Percentiles rank a stretch among this genome's conserved stretches.
Evolutionary conservation across 2,888 invertebrate species (phyloP).

Genomic region (Crossocerus cetratus): DNA sequence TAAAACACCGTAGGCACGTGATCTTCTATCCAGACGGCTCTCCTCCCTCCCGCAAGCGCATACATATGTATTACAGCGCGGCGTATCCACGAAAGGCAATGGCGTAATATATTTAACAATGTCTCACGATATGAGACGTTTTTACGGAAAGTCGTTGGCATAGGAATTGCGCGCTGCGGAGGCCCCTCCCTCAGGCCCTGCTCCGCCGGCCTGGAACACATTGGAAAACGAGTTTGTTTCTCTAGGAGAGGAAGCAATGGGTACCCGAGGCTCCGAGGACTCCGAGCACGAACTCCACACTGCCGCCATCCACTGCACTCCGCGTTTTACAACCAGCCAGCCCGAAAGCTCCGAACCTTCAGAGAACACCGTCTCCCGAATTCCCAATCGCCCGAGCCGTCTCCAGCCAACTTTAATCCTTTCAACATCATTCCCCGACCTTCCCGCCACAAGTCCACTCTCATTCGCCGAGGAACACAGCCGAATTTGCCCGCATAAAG

Average conservation of each 20-base stretch:
- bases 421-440: slow-evolving; percentile 15
- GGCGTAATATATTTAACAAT: slow-evolving; percentile 67
- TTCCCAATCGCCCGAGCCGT: slow-evolving; percentile 26
- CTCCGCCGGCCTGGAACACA: slow-evolving; percentile 41
- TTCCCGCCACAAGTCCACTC: too few relatives aligned
- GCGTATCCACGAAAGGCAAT: slow-evolving; percentile 46
- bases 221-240: slow-evolving; percentile 61
- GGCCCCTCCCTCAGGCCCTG: too few relatives aligned
- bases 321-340: slow-evolving; percentile 54
- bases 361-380: slow-evolving; percentile 38
- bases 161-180: slow-evolving; percentile 69
- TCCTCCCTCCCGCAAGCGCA: slow-evolving; percentile 22
- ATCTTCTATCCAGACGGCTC: slow-evolving; percentile 51
- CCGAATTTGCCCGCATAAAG: too few relatives aligned
- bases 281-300: background rate
- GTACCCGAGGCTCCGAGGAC: background rate
- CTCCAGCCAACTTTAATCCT: slow-evolving; percentile 39
- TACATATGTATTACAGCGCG: slow-evolving; percentile 56
- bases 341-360: slow-evolving; percentile 26
- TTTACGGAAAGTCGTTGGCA: slow-evolving; percentile 74
- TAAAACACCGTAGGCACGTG: slow-evolving; percentile 58
- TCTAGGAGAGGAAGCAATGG: slow-evolving; percentile 28
- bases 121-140: slow-evolving; percentile 67
- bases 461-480: too few relatives aligned
- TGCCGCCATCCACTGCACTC: background rate